Percentiles rank a stretch among this genome's conserved stretches.
These are phyloP conservation scores for Sebastes schlegelii DNA, from an alignment of 2,113 vertebrate species.

Conservation along the genomic window DNA sequence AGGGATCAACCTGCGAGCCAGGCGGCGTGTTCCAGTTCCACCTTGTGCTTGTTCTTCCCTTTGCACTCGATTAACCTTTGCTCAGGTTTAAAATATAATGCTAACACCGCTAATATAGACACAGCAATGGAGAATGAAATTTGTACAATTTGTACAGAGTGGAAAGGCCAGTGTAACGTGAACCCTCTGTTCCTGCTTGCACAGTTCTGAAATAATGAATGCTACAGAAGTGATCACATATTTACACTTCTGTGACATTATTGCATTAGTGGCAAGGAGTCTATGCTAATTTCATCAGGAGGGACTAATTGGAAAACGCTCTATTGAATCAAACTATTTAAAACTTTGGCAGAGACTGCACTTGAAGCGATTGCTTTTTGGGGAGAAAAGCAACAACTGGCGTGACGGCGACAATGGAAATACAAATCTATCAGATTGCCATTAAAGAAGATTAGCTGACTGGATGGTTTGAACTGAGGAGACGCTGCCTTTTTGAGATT, in stretches of 20 bases:
- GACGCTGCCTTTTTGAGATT: constrained; percentile 5
- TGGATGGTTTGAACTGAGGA: constrained; percentile 9
- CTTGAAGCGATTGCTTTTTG: neutral
- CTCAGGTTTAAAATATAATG: constrained; percentile 36
- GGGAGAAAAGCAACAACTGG: neutral
- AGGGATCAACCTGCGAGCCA: constrained; percentile 27
- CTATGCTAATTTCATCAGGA: constrained; percentile 15
- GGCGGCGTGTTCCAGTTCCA: neutral
- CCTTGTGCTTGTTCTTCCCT: constrained; percentile 4
- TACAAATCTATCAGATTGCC: neutral
- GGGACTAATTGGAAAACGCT: constrained; percentile 12
- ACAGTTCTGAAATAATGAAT: constrained; percentile 25
- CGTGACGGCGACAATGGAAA: constrained; percentile 11
- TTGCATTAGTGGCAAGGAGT: neutral
- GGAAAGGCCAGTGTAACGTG: constrained; percentile 18
- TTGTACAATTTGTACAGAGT: constrained; percentile 41
- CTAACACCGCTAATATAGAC: constrained; percentile 34
- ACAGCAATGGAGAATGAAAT: constrained; percentile 35
- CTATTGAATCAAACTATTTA: constrained; percentile 10
- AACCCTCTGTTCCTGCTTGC: neutral
- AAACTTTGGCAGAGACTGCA: neutral
- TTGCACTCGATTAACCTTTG: constrained; percentile 63
- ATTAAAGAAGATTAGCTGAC: neutral
- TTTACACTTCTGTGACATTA: constrained; percentile 34
- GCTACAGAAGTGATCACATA: constrained; percentile 2